Base-by-base conservation (phyloP, 2,888 invertebrate genomes). In the Odiellus spinosus region DNA sequence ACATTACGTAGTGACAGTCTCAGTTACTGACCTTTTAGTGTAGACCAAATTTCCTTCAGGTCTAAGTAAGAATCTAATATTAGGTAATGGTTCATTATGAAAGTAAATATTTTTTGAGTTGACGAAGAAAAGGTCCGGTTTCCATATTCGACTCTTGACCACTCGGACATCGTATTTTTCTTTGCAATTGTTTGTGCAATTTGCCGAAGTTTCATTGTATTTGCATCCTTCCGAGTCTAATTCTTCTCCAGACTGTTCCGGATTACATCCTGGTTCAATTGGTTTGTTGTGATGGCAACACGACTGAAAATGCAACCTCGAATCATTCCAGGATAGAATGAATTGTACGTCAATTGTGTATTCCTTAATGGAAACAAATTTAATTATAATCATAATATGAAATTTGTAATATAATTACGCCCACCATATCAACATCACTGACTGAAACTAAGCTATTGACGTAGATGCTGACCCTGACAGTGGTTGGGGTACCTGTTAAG, bases 341-440 rank as follows among this genome's bases (percentile, higher is more conserved):
- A 51, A 40, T 5, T 47, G 44, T 10, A 42, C 33, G 20, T 51
- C 51, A 1, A 51, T 39, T 12, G 42, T 36, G 18, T 45, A 41
- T 21, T 51, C 51, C 26, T 26, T 26, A 26, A 26, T 26, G 26
- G 26, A 6, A 26, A 26, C 26, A 6, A 26, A 6, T 26, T 26
- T 26, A 8, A 6, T 26, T 26, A 26, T n/a, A n/a, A n/a, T n/a
- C 26, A 6, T 26, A 6, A 26, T 26, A 26, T 26, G 8, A 26
- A 26, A 26, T 26, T 26, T 6, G 19, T 18, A 39, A 39, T 18
- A 36, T 5, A 36, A 36, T 36, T 15, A 14, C 10, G n/a, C 26
- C 38, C 34, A 51, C 51, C 51, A 51, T 51, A 21, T 41, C 44
- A 5, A 44, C 21, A 15, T 51, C 51, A 36, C 46, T 51, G 17